Percentiles rank a stretch among this genome's conserved stretches.
Conservation (phyloP, 2,888 invertebrate genomes). For the Quadroppia sp. region DNA sequence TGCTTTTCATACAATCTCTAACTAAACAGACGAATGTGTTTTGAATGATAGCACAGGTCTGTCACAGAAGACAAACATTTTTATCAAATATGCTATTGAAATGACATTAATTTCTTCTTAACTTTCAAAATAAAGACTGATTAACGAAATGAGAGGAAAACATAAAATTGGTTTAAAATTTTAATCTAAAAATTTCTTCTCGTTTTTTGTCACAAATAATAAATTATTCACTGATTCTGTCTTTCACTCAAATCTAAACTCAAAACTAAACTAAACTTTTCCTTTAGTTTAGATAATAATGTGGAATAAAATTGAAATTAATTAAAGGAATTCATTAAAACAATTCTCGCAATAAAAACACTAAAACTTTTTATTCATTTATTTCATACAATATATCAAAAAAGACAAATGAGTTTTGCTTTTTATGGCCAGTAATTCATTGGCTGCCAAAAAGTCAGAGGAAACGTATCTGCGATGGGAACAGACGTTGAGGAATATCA, state of each 20-base stretch:
- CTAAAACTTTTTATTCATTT: neutral
- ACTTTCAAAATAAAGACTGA: neutral
- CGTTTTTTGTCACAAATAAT: neutral
- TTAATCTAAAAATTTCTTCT: neutral
- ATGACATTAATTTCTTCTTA: neutral
- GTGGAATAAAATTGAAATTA: neutral
- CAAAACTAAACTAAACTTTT: too few relatives aligned
- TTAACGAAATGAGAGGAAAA: neutral
- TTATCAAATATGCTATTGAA: neutral
- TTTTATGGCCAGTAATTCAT: conserved; percentile 29
- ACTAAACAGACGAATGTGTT: neutral
- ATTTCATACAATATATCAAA: conserved; percentile 6
- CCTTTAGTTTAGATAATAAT: too few relatives aligned
- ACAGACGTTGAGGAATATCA: too few relatives aligned
- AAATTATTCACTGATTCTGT: too few relatives aligned
- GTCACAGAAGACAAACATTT: neutral
- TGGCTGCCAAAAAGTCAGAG: neutral
- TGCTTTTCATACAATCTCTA: neutral
- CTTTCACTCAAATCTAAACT: too few relatives aligned
- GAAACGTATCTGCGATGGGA: neutral
- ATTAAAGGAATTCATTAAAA: neutral
- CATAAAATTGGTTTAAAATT: neutral
- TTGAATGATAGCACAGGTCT: neutral
- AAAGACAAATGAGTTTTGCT: conserved; percentile 8
- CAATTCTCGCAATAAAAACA: neutral